Evolutionary conservation across 2,797 vertebrate species (phyloP).

Genomic region (Acomys russatus): DNA sequence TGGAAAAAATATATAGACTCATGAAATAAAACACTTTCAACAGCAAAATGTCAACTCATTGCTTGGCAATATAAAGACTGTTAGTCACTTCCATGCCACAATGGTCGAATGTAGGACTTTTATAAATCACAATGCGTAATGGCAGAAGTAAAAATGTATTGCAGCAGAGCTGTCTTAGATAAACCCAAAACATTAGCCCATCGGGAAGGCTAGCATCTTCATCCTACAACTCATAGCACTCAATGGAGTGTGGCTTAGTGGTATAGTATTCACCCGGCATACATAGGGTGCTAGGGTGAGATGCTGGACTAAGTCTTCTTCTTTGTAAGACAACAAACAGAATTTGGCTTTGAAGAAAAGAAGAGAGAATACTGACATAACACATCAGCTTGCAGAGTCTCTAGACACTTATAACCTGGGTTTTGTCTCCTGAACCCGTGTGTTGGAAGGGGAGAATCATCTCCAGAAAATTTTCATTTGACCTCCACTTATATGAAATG

Average conservation of each 20-base stretch:
- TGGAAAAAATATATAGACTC: background rate
- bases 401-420: background rate
- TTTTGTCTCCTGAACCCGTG: background rate
- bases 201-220: background rate
- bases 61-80: background rate
- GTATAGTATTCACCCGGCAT: background rate
- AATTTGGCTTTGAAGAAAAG: background rate
- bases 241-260: background rate
- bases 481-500: background rate
- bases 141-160: background rate
- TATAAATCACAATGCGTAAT: background rate
- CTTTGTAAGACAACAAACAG: background rate
- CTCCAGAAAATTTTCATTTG: background rate
- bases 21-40: background rate
- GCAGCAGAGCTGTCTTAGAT: background rate
- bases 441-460: background rate
- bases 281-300: background rate
- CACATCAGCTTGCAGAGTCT: background rate
- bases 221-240: background rate
- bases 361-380: background rate
- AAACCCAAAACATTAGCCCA: background rate
- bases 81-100: background rate
- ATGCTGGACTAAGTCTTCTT: background rate
- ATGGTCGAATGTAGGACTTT: background rate
- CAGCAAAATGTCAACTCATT: background rate